phyloP scores from a whole-genome alignment of 1,140 invertebrate genomes.

The Matsumurasca onukii region DNA sequence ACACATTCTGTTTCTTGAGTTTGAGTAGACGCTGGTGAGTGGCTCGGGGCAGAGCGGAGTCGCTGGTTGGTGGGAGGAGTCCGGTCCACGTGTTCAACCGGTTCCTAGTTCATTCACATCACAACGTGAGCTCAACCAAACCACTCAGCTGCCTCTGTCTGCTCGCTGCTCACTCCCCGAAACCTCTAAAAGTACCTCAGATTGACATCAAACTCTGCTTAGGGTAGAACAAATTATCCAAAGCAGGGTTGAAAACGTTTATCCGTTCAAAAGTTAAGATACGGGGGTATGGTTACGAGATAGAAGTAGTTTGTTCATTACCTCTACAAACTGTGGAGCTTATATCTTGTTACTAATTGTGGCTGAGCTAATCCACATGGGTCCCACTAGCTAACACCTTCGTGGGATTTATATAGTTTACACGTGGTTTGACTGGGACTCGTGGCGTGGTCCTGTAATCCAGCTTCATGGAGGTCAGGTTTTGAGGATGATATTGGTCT shows the following conservation, averaged over 20 bases:
- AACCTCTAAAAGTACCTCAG: neutral
- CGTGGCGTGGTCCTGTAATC: too few species aligned
- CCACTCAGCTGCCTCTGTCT: neutral
- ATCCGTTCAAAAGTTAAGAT: neutral
- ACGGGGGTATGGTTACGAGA: neutral
- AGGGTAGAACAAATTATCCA: neutral
- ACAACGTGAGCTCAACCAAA: conserved; percentile 7
- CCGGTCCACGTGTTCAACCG: conserved; percentile 22
- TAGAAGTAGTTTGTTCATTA: neutral
- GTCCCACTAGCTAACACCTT: too few species aligned
- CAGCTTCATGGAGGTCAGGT: too few species aligned
- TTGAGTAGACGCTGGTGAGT: too few species aligned
- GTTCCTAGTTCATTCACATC: conserved; percentile 22
- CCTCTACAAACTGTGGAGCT: neutral
- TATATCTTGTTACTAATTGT: too few species aligned
- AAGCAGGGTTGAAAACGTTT: neutral
- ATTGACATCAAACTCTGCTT: too few species aligned
- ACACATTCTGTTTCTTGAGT: too few species aligned
- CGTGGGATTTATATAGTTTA: too few species aligned
- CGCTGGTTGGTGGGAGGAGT: neutral
- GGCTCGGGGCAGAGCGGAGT: neutral
- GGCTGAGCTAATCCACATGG: too few species aligned
- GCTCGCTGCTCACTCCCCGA: neutral
- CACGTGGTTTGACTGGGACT: too few species aligned
- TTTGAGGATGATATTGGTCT: too few species aligned